Evolutionary conservation across 1,140 invertebrate species (phyloP).

Genomic region (Papilio machaon): DNA sequence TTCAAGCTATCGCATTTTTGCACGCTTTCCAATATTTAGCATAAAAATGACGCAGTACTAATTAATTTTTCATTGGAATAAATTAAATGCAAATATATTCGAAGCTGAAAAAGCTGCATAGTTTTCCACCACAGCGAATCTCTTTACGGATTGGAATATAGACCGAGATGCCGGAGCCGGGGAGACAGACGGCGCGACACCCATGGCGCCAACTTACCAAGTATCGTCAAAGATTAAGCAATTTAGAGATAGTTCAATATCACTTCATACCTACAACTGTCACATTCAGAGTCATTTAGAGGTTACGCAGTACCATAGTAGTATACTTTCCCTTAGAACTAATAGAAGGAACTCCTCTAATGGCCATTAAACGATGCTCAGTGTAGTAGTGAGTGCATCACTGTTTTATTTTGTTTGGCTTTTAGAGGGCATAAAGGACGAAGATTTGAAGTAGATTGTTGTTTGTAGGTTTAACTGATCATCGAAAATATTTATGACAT

Average conservation of each 20-base stretch:
- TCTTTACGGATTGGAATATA: slow-evolving; percentile 37
- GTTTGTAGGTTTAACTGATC: too few species aligned
- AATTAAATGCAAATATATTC: slow-evolving; percentile 29
- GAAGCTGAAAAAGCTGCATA: slow-evolving; percentile 15
- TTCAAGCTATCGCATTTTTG: background rate
- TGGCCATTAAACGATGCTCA: background rate
- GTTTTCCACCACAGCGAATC: slow-evolving; percentile 12
- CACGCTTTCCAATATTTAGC: background rate
- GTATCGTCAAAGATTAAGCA: slow-evolving; percentile 42
- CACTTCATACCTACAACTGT: background rate
- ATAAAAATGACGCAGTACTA: slow-evolving; percentile 22
- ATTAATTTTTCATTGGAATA: slow-evolving; percentile 20
- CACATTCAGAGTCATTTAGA: background rate
- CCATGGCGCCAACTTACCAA: slow-evolving; percentile 54
- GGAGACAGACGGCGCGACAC: slow-evolving; percentile 63
- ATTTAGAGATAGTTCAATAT: slow-evolving; percentile 26
- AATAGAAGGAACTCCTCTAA: background rate
- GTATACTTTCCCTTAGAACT: too few species aligned
- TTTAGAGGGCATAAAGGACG: too few species aligned
- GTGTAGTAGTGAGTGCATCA: background rate
- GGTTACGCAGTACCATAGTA: background rate
- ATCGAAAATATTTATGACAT: background rate
- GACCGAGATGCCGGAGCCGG: slow-evolving; percentile 29
- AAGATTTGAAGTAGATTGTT: too few species aligned
- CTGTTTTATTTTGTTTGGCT: too few species aligned